Evolutionary conservation across 2,113 vertebrate genomes (phyloP), one percentile per base, ranked within the genome.

Genomic region (Riparia riparia): DNA sequence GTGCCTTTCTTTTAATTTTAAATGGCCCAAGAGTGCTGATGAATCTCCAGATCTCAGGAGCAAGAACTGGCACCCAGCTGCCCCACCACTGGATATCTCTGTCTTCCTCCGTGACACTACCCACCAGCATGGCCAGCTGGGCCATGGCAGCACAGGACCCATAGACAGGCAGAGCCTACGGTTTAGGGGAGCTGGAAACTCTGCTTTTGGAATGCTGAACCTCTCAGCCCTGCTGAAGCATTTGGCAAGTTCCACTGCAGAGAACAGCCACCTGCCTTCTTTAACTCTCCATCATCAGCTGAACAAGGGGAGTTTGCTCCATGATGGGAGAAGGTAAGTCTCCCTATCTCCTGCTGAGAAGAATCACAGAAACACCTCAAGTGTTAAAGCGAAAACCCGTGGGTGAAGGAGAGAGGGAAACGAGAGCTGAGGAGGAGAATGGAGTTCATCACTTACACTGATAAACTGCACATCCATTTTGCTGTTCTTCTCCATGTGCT

Each of bases 381-480:
- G 37, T 2, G 5, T 20, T 90, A n/a, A 57, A 80, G 49, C 3
- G 20, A 60, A 78, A 71, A 20, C 28, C 17, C 29, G 56, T n/a
- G 44, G 32, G 19, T 41, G 13, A n/a, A 71, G 14, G 12, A 14
- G 20, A 58, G 32, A 53, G 18, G 7, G 11, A 69, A 73, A 61
- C 0, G 3, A 57, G 21, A 25, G 14, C 3, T 77, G 50, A 73
- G 47, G 25, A 58, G 6, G 17, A 56, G 16, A 25, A 63, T 14
- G 37, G 51, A 32, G 2, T 6, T 80, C 12, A 47, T 14, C n/a
- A 97, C 99, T 99, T 94, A 99, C 99, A 21, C 98, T 98, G 74
- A 99, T 99, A 86, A 99, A 99, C 96, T 99, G 99, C 94, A 99
- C 98, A 25, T 99, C 99, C 97, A 99, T 91, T 94, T 99, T 99